phyloP scores from a whole-genome alignment of 2,797 vertebrate species.

The Delichon dasypus region DNA sequence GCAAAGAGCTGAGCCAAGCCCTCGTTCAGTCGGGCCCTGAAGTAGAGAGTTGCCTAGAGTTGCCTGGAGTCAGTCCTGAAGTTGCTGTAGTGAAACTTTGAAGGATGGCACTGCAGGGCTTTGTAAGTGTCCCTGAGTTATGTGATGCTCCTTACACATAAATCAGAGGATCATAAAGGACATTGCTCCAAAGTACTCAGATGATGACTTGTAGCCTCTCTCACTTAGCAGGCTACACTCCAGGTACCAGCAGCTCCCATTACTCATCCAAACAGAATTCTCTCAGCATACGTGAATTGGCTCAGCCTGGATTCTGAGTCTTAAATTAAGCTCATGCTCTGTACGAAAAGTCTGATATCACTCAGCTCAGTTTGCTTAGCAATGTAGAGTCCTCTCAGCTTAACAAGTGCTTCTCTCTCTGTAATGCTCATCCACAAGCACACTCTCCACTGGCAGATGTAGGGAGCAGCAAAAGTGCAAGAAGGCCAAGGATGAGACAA shows the following conservation, averaged over 20 bases:
- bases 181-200: conserved; percentile 13
- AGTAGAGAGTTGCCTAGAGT: not conserved
- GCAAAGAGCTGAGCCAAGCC: not conserved
- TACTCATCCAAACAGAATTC: conserved; percentile 26
- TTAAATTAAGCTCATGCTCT: conserved; percentile 2
- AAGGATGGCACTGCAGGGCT: conserved; percentile 38
- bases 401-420: not conserved
- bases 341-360: not conserved
- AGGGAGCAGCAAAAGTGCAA: not conserved
- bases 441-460: not conserved
- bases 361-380: conserved; percentile 7
- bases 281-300: not conserved
- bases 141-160: conserved; percentile 28
- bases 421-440: accelerated
- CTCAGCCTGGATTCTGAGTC: not conserved
- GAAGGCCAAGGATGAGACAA: not conserved
- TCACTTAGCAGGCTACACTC: not conserved
- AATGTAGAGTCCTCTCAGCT: not conserved
- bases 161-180: conserved; percentile 59
- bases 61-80: conserved; percentile 11
- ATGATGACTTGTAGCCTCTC: conserved; percentile 32
- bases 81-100: not conserved
- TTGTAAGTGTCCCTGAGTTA: conserved; percentile 45
- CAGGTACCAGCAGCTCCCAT: conserved; percentile 18
- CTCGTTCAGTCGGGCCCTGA: not conserved